phyloP scores from a whole-genome alignment of 2,888 invertebrate genomes.

The Margaritifera margaritifera region DNA sequence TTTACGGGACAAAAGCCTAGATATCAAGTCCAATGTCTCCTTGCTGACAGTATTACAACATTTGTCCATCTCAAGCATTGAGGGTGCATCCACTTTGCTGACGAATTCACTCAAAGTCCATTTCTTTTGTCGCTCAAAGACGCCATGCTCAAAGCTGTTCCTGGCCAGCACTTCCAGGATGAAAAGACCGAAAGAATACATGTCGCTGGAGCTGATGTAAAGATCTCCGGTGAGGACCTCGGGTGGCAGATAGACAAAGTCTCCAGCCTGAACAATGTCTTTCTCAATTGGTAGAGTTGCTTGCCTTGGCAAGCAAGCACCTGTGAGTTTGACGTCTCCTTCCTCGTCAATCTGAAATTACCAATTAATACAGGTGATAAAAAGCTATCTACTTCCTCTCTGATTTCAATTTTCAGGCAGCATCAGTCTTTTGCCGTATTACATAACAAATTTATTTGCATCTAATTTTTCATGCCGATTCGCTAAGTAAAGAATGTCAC shows the following conservation, averaged over 20 bases:
- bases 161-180: conserved; percentile 30
- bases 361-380: too few relatives aligned
- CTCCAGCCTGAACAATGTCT: conserved; percentile 35
- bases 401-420: too few relatives aligned
- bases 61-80: conserved; percentile 42
- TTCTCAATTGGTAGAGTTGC: conserved; percentile 46
- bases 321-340: conserved; percentile 49
- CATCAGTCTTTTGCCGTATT: too few relatives aligned
- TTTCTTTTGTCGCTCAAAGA: conserved; percentile 34
- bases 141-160: conserved; percentile 9
- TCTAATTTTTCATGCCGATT: too few relatives aligned
- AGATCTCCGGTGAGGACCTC: conserved; percentile 58
- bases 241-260: conserved; percentile 61
- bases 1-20: conserved; percentile 23
- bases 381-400: too few relatives aligned
- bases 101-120: conserved; percentile 47
- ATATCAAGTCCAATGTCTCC: conserved; percentile 27
- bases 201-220: conserved; percentile 59
- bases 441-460: too few relatives aligned
- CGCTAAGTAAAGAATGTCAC: too few relatives aligned
- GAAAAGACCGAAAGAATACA: conserved; percentile 52
- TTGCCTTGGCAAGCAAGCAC: conserved; percentile 54
- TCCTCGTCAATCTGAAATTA: conserved; percentile 30
- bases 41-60: conserved; percentile 19
- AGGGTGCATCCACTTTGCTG: conserved; percentile 34